Conservation (phyloP, 1,140 invertebrate genomes). For the Pteromalus puparum region DNA sequence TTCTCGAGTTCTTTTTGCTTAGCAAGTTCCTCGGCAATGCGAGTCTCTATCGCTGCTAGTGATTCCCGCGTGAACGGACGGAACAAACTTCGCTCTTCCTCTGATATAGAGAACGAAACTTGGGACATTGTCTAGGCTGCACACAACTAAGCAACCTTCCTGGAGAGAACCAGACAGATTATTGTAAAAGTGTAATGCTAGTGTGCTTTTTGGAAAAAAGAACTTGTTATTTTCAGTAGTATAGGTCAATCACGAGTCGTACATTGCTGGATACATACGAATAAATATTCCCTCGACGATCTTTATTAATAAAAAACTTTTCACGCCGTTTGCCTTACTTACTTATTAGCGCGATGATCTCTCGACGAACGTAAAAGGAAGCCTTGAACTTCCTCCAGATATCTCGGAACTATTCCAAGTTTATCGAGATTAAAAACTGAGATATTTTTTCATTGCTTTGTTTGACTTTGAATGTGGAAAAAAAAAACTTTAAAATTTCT, state of each 20-base stretch:
- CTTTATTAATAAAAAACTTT: too few relatives aligned
- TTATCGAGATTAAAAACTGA: too few relatives aligned
- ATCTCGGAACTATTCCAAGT: too few relatives aligned
- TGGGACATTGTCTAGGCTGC: constrained; percentile 86
- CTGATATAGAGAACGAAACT: constrained; percentile 91
- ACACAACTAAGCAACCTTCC: constrained; percentile 75
- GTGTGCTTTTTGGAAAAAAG: too few relatives aligned
- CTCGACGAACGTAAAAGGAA: too few relatives aligned
- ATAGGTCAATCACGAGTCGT: too few relatives aligned
- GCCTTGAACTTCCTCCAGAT: too few relatives aligned
- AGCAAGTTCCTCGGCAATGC: constrained; percentile 95
- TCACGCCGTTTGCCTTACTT: too few relatives aligned
- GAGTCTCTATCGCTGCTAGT: constrained; percentile 92
- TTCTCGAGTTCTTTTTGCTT: constrained; percentile 97
- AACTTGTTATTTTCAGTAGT: too few relatives aligned
- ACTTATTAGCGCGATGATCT: too few relatives aligned
- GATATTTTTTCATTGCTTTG: too few relatives aligned
- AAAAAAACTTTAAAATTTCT: neutral
- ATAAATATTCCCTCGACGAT: neutral
- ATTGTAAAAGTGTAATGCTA: neutral
- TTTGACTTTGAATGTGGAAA: neutral
- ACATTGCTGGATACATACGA: neutral
- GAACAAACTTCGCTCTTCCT: constrained; percentile 96
- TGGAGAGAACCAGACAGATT: constrained; percentile 49
- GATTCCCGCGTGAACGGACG: constrained; percentile 98